Evolutionary conservation across 1,140 invertebrate genomes (phyloP).

Genomic region (Aphaenogaster floridana): DNA sequence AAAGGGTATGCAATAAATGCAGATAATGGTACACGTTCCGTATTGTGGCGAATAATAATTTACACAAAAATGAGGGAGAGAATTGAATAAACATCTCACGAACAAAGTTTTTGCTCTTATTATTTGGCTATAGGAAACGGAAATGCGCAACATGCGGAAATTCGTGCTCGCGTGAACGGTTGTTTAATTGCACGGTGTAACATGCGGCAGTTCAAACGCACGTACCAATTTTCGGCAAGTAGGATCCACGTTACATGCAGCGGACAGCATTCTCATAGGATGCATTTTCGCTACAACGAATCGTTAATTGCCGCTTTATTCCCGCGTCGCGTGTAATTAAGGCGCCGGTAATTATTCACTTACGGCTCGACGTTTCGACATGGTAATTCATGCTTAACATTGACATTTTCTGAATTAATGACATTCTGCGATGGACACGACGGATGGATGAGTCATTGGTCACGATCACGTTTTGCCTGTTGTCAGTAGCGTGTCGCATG

Average conservation of each 20-base stretch:
- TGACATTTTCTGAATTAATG: constrained; percentile 56
- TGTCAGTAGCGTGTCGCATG: constrained; percentile 33
- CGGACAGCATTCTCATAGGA: constrained; percentile 69
- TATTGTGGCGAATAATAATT: not conserved
- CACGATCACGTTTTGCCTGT: constrained; percentile 24
- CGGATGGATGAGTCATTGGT: constrained; percentile 72
- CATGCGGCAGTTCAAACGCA: constrained; percentile 36
- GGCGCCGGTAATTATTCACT: constrained; percentile 74
- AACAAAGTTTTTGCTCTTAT: constrained; percentile 23
- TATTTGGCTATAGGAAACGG: not conserved
- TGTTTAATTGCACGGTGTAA: constrained; percentile 47
- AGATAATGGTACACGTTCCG: not conserved
- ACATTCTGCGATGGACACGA: constrained; percentile 35
- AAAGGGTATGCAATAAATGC: not conserved
- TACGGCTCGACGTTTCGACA: constrained; percentile 44
- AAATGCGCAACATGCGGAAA: constrained; percentile 41
- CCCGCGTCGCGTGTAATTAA: constrained; percentile 79
- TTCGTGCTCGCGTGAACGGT: constrained; percentile 18
- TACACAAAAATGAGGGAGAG: not conserved
- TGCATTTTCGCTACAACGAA: constrained; percentile 64
- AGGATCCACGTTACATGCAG: constrained; percentile 48
- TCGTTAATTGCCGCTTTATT: constrained; percentile 78
- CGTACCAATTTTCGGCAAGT: constrained; percentile 47
- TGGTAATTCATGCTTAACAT: constrained; percentile 21
- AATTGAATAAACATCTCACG: not conserved